Evolutionary conservation across 2,113 vertebrate genomes (phyloP).

Genomic region (Gallinago undulata): DNA sequence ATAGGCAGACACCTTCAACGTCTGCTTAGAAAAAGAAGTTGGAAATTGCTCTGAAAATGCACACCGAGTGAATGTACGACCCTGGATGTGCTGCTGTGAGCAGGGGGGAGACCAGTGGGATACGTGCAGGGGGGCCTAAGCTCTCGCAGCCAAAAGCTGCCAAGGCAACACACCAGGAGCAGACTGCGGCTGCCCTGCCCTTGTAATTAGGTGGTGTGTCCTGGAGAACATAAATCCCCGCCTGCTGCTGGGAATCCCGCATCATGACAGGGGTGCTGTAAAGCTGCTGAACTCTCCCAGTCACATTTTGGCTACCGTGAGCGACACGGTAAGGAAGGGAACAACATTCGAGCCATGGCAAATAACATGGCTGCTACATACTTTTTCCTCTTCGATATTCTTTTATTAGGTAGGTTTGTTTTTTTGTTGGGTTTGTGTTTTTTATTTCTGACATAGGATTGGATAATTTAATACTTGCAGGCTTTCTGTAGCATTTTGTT

Average conservation of each 20-base stretch:
- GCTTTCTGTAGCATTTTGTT: constrained; percentile 42
- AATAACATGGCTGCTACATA: background rate
- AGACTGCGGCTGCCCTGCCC: background rate
- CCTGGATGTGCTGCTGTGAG: background rate
- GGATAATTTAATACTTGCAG: constrained; percentile 31
- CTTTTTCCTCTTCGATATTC: background rate
- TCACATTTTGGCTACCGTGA: background rate
- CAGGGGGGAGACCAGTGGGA: background rate
- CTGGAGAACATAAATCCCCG: background rate
- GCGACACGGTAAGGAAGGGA: background rate
- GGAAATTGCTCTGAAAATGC: background rate
- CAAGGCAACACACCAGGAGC: background rate
- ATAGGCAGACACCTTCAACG: background rate
- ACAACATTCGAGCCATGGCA: background rate
- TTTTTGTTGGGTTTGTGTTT: too few species aligned
- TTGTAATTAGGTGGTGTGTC: background rate
- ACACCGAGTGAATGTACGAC: background rate
- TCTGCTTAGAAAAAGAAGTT: background rate
- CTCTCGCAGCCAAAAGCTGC: background rate
- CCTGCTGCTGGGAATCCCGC: background rate
- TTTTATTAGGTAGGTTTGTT: background rate
- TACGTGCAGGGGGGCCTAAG: background rate
- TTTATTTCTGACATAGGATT: constrained; percentile 1
- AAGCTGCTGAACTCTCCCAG: background rate
- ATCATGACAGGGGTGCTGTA: background rate